phyloP scores from a whole-genome alignment of 1,140 invertebrate species.

The Macrotrachela quadricornifera region DNA sequence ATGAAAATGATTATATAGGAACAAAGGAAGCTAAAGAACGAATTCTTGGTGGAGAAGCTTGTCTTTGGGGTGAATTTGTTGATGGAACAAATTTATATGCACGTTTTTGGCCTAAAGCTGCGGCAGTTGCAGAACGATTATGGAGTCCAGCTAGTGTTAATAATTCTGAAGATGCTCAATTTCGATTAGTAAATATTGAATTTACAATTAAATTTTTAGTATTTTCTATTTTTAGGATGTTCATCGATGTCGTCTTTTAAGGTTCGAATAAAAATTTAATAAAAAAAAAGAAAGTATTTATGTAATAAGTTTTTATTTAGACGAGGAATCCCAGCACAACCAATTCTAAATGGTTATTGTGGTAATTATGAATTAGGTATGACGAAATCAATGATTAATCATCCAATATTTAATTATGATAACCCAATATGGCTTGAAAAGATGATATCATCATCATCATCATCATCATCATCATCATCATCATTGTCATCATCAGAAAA shows the following conservation, averaged over 20 bases:
- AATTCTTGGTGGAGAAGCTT: conserved; percentile 24
- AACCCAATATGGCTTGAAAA: no score
- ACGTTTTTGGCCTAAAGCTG: conserved; percentile 13
- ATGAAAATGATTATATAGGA: neutral
- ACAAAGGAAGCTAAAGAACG: conserved; percentile 11
- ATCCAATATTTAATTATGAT: conserved; percentile 2
- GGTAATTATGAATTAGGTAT: conserved; percentile 21
- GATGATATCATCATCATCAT: no score
- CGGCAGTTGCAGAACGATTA: conserved; percentile 16
- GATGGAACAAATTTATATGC: conserved; percentile 11
- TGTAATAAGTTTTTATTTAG: conserved; percentile 11
- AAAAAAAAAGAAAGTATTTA: neutral
- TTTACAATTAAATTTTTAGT: no score
- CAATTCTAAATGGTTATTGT: conserved; percentile 24
- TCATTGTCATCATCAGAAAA: no score
- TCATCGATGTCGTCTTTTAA: conserved; percentile 58
- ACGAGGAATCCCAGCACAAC: conserved; percentile 20
- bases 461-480: no score
- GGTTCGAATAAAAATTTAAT: conserved; percentile 26
- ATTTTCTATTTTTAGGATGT: conserved; percentile 36
- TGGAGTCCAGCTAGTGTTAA: conserved; percentile 12
- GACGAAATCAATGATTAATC: neutral
- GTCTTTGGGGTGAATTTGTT: conserved; percentile 20
- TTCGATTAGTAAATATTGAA: neutral
- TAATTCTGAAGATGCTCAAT: conserved; percentile 9